Percentiles rank a stretch among this genome's conserved stretches.
Conservation (phyloP, 1,140 invertebrate species). For the Chlorops oryzae region DNA sequence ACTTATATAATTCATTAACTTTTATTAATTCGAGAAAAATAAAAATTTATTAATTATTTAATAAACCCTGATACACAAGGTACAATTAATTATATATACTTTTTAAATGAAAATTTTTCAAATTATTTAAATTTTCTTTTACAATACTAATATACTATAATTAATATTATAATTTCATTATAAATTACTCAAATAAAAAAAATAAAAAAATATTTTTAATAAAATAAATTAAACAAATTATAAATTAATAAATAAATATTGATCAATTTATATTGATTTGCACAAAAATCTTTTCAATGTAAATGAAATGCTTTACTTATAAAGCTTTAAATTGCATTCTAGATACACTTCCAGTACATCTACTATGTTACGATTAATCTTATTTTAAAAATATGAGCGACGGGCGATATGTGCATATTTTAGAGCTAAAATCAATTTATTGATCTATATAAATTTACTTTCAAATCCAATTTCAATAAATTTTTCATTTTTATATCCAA, state of each 20-base stretch:
- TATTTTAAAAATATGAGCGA: conserved; percentile 57
- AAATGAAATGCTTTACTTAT: conserved; percentile 54
- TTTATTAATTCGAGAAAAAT: conserved; percentile 54
- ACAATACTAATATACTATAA: conserved; percentile 51
- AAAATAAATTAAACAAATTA: conserved; percentile 19
- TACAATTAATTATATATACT: conserved; percentile 55
- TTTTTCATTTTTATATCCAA: no score
- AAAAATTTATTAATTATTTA: conserved; percentile 50
- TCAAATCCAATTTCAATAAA: no score
- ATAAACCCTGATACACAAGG: conserved; percentile 62
- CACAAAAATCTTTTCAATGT: conserved; percentile 52
- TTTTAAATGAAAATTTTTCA: conserved; percentile 47
- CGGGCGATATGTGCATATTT: conserved; percentile 62
- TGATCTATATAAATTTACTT: conserved; percentile 53
- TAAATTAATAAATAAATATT: conserved; percentile 36
- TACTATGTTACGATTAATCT: conserved; percentile 71
- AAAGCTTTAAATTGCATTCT: conserved; percentile 54
- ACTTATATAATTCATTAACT: no score
- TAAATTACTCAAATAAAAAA: conserved; percentile 48
- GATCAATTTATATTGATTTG: conserved; percentile 49
- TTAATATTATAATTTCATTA: conserved; percentile 40
- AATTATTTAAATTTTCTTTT: conserved; percentile 37
- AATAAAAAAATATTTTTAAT: conserved; percentile 38
- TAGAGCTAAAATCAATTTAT: conserved; percentile 48
- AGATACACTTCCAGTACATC: conserved; percentile 60